Base-by-base conservation (phyloP, 2,888 invertebrate genomes). In the Taenaris catops region DNA sequence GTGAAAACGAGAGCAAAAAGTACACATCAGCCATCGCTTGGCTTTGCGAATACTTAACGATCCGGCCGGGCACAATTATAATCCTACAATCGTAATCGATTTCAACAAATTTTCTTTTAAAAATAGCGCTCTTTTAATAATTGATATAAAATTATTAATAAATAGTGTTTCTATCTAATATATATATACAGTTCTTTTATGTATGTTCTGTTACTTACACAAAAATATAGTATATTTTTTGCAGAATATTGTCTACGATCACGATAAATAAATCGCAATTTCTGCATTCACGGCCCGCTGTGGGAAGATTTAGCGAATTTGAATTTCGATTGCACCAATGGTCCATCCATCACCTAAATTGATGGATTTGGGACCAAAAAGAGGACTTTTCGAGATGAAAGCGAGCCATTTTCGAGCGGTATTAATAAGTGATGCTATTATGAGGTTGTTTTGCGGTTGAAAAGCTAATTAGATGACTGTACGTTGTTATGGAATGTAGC, bases 291-390 rank as follows among this genome's bases (percentile, higher is more conserved):
- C 74, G 69, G 63, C 63, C 63, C 69, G 57, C 73, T 83, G 80
- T 84, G 84, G 80, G 84, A 84, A 84, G 83, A 80, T 81, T 84
- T 84, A 80, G 84, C 84, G 79, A 84, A 86, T 86, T 86, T 84
- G 80, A 84, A 81, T 81, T 80, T 79, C 78, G 81, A 83, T 81
- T 72, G 76, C 64, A 61, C 65, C 70, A 66, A 65, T 60, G 76
- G 68, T 68, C 70, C 84, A 84, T 84, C 83, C 84, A 83, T 86
- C 84, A 83, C 61, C 53, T 64, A 79, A 83, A 86, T 84, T 86
- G 84, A 86, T 86, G 84, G 78, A 84, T 81, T 81, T 53, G 68
- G 80, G 73, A 53, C 81, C 76, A 84, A 84, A 84, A 84, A 69
- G 74, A 78, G 46, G 67, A 73, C 58, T 57, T 54, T 37, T 53